phyloP scores from a whole-genome alignment of 2,888 invertebrate species.

The Periphyllus acericola region DNA sequence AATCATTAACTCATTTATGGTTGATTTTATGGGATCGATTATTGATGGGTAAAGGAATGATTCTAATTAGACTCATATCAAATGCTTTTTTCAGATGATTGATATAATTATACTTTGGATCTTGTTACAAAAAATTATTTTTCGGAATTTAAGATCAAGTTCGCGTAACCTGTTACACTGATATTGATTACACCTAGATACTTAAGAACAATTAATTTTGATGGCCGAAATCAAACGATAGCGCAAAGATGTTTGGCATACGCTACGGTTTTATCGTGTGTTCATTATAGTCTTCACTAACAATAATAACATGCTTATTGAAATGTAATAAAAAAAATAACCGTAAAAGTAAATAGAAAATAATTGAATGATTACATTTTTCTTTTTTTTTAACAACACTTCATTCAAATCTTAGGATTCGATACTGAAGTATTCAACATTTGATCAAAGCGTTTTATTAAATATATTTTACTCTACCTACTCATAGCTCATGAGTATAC shows the following conservation, averaged over 20 bases:
- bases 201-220: neutral
- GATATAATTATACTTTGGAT: neutral
- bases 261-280: neutral
- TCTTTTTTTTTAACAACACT: neutral
- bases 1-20: no score
- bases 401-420: neutral
- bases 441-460: neutral
- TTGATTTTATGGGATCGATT: no score
- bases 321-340: neutral
- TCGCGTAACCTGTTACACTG: neutral
- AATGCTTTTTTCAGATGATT: neutral
- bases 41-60: no score
- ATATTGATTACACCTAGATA: neutral
- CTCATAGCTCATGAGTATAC: no score
- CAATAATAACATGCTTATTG: neutral
- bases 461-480: neutral
- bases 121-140: neutral
- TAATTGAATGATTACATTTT: neutral
- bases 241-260: neutral
- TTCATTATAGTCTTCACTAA: neutral
- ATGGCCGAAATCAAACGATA: neutral
- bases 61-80: no score
- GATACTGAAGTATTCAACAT: neutral
- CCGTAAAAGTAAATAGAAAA: neutral
- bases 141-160: neutral